These are phyloP conservation scores for Chiridota heheva DNA, from an alignment of 35 echinoderm and acorn worm species.

Conservation along the genomic window DNA sequence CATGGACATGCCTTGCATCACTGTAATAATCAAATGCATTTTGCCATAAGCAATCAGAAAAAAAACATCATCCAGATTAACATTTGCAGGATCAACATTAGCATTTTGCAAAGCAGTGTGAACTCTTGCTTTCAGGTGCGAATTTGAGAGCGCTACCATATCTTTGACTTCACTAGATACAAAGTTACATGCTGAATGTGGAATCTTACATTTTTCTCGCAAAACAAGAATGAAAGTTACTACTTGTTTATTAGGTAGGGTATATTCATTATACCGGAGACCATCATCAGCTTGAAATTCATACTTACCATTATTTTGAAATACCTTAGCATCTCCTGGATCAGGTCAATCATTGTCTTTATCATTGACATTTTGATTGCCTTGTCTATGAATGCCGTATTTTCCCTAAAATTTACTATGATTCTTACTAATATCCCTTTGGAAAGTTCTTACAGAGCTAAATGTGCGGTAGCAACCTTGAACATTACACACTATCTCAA, in stretches of 20 bases:
- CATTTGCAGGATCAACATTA: not conserved
- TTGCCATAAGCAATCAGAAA: slow-evolving; percentile 9
- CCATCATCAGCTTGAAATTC: not conserved
- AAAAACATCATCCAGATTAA: not conserved
- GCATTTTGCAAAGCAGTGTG: slow-evolving; percentile 2
- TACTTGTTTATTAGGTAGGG: slow-evolving; percentile 31
- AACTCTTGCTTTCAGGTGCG: not conserved
- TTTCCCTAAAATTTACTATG: not conserved
- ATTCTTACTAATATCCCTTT: slow-evolving; percentile 3
- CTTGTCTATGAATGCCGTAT: not conserved
- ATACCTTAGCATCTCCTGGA: slow-evolving; percentile 2
- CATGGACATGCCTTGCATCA: slow-evolving; percentile 3
- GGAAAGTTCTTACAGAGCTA: slow-evolving; percentile 1
- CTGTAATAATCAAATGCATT: slow-evolving; percentile 2
- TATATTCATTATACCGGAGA: slow-evolving; percentile 6
- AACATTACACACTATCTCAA: slow-evolving; percentile 4
- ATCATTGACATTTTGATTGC: slow-evolving; percentile 7
- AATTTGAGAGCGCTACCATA: slow-evolving; percentile 15
- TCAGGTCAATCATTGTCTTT: not conserved
- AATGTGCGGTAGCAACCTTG: slow-evolving; percentile 21
- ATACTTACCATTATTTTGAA: not conserved
- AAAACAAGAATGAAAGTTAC: slow-evolving; percentile 27
- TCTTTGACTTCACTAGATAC: slow-evolving; percentile 20
- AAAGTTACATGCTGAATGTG: slow-evolving; percentile 1
- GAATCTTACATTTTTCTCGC: slow-evolving; percentile 10